phyloP scores from a whole-genome alignment of 2,888 invertebrate species.

The Stictocephala bisonia region DNA sequence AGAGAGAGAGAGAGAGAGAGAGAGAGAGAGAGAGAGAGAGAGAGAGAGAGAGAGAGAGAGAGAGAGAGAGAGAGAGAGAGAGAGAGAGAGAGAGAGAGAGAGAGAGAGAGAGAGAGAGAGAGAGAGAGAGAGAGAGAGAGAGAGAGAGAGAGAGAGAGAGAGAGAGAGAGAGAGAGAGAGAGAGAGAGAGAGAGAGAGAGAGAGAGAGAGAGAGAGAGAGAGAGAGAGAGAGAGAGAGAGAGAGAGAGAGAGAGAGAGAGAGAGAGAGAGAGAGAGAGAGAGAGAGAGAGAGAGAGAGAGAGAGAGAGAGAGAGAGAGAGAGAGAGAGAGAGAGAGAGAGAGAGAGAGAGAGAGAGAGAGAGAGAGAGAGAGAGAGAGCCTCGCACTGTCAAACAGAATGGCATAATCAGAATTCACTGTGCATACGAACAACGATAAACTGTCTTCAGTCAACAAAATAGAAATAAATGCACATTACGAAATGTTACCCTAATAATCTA shows the following conservation, averaged over 20 bases:
- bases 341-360: too few species aligned
- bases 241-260: too few species aligned
- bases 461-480: too few species aligned
- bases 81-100: slow-evolving; percentile 24
- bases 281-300: too few species aligned
- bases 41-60: slow-evolving; percentile 24
- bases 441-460: too few species aligned
- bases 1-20: slow-evolving; percentile 24
- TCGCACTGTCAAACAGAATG: neutral
- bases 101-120: slow-evolving; percentile 24
- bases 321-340: too few species aligned
- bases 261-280: too few species aligned
- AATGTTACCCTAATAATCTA: too few species aligned
- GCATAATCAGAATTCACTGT: neutral
- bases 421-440: too few species aligned
- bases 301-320: too few species aligned
- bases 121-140: slow-evolving; percentile 24
- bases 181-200: slow-evolving; percentile 24
- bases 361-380: too few species aligned
- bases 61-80: slow-evolving; percentile 24
- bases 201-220: slow-evolving; percentile 24
- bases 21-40: slow-evolving; percentile 24
- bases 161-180: slow-evolving; percentile 24
- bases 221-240: slow-evolving; percentile 24
- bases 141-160: slow-evolving; percentile 24